phyloP scores from a whole-genome alignment of 1,140 invertebrate species.

The Physella acuta region DNA sequence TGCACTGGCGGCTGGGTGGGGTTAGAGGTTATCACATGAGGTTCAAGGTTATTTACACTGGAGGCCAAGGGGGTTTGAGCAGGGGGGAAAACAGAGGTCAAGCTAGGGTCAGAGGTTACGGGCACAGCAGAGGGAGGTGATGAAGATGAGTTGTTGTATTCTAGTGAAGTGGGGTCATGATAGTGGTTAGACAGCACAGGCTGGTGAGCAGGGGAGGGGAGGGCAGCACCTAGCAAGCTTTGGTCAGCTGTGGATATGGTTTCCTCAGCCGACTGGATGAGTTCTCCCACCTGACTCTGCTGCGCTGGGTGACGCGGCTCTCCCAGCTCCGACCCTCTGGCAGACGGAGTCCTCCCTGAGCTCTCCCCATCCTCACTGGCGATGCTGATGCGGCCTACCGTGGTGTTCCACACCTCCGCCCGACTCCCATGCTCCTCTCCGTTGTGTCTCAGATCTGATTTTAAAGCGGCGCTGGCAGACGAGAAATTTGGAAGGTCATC shows the following conservation, averaged over 20 bases:
- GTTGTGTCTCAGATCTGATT: too few relatives aligned
- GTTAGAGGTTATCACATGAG: too few relatives aligned
- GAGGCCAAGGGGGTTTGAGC: too few relatives aligned
- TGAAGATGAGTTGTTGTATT: not conserved
- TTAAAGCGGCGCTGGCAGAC: not conserved
- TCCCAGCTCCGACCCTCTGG: too few relatives aligned
- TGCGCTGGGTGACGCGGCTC: too few relatives aligned
- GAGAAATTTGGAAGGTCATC: not conserved
- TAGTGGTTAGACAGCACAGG: not conserved
- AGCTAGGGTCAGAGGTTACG: not conserved
- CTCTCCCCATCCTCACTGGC: conserved; percentile 25
- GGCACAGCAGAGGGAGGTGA: not conserved
- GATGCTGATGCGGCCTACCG: conserved; percentile 45
- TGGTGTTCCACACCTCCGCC: conserved; percentile 44
- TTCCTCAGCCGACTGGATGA: conserved; percentile 21
- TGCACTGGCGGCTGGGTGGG: not conserved
- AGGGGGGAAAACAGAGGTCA: too few relatives aligned
- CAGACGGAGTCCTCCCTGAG: not conserved
- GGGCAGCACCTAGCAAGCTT: not conserved
- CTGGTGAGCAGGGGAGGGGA: not conserved
- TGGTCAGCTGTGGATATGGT: conserved; percentile 14
- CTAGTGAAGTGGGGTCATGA: not conserved
- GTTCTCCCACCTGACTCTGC: conserved; percentile 26
- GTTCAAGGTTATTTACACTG: too few relatives aligned
- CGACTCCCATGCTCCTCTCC: not conserved